Conservation (phyloP, 2,113 vertebrate genomes). For the Ceratotherium simum region DNA sequence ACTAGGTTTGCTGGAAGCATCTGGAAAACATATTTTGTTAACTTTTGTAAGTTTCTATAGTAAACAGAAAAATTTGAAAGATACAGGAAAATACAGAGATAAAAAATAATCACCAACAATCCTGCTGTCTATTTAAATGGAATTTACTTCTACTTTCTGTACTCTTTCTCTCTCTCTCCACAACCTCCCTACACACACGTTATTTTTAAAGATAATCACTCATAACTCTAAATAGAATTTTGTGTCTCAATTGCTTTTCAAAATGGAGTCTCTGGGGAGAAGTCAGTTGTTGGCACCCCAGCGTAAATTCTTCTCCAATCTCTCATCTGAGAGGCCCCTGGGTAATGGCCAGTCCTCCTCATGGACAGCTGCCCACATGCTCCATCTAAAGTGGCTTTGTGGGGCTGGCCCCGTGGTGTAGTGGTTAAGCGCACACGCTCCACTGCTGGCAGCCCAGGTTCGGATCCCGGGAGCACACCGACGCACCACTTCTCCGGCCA, state of each 20-base stretch:
- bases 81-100: neutral
- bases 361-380: too few species aligned
- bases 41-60: neutral
- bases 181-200: neutral
- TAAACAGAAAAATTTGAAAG: neutral
- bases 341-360: neutral
- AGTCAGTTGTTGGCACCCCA: neutral
- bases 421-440: too few species aligned
- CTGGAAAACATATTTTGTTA: neutral
- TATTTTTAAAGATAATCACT: conserved; percentile 37
- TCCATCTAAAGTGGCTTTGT: neutral
- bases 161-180: neutral
- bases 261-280: neutral
- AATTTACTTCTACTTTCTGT: neutral
- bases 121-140: neutral
- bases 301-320: neutral
- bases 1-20: neutral
- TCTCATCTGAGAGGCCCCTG: neutral
- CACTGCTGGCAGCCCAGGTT: too few species aligned
- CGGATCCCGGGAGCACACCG: too few species aligned
- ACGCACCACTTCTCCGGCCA: too few species aligned
- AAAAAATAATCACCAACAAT: neutral
- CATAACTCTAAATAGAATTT: neutral
- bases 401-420: too few species aligned
- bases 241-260: neutral